Base-by-base conservation (phyloP, 2,113 vertebrate genomes). In the Ophthalmotilapia sp. region DNA sequence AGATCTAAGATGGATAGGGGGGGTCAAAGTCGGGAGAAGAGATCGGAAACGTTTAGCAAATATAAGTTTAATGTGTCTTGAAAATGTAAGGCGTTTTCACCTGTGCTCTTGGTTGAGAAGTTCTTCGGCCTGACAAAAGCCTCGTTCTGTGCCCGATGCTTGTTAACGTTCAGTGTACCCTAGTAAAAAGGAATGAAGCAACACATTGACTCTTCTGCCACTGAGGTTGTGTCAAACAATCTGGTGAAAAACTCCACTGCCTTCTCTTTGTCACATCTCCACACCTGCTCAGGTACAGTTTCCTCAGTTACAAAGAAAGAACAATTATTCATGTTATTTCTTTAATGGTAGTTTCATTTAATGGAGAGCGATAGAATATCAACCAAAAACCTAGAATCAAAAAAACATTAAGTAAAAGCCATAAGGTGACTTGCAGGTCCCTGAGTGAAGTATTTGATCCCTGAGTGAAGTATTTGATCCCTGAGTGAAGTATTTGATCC, bases 111-210 rank as follows among this genome's bases (percentile, higher is more conserved):
- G 89, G 91, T 94, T 49, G 96, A 94, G 19, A 95, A 86, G 21
- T 96, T 97, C 33, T 98, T 96, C 4, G 96, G 95, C 23, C 96
- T 95, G 85, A 99, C 94, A 51, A 97, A 97, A 55, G 98, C 98
- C 86, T 99, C 98, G 15, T 96, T 85, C 33, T 98, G 98, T 4
- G 98, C 96, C 79, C 98, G 96, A 65, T 99, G 97, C 82, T 98
- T 99, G 85, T 97, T 99, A 83, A 99, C 97, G 13, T 94, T 97
- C 91, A 99, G 95, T 1, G 94, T 94, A 1, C 98, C 98, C 99
- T 99, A 88, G 62, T 10, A 33, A 73, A 55, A 73, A 62, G 15
- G 33, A 15, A 21, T 10, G 14, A 79, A 33, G 10, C 29, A 33
- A 4, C 55, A 79, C 17, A 31, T 31, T 42, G 12, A 38, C 17